Conservation (phyloP, 1,140 invertebrate species). For the Leptopilina boulardi region DNA sequence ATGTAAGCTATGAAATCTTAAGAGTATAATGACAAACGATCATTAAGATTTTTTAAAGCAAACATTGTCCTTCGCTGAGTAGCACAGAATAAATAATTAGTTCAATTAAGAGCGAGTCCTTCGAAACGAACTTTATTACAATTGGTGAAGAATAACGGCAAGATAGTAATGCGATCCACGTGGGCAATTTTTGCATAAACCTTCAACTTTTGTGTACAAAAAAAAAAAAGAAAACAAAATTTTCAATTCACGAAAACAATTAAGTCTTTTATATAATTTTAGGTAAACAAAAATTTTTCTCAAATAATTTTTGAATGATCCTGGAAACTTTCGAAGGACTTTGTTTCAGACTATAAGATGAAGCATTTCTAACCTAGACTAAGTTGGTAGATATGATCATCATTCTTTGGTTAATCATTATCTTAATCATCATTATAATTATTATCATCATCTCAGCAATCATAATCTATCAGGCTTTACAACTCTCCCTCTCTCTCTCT, state of each 20-base stretch:
- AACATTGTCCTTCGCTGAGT: background rate
- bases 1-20: background rate
- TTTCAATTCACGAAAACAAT: background rate
- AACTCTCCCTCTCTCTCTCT: background rate
- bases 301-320: too few relatives aligned
- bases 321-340: too few relatives aligned
- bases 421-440: constrained; percentile 4
- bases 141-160: constrained; percentile 6
- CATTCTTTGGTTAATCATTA: constrained; percentile 3
- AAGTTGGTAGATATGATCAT: background rate
- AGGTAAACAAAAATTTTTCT: too few relatives aligned
- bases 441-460: background rate
- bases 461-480: constrained; percentile 1
- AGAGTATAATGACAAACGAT: background rate
- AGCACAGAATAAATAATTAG: constrained; percentile 21
- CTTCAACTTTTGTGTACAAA: background rate
- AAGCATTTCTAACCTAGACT: background rate
- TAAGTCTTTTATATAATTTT: too few relatives aligned
- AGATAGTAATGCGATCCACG: background rate
- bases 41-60: constrained; percentile 1
- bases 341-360: too few relatives aligned
- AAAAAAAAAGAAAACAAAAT: background rate
- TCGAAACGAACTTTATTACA: background rate
- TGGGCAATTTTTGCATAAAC: background rate
- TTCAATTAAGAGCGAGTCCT: constrained; percentile 18